Evolutionary conservation across 2,888 invertebrate genomes (phyloP), one percentile per base, ranked within the genome.

Genomic region (Arenicola marina): DNA sequence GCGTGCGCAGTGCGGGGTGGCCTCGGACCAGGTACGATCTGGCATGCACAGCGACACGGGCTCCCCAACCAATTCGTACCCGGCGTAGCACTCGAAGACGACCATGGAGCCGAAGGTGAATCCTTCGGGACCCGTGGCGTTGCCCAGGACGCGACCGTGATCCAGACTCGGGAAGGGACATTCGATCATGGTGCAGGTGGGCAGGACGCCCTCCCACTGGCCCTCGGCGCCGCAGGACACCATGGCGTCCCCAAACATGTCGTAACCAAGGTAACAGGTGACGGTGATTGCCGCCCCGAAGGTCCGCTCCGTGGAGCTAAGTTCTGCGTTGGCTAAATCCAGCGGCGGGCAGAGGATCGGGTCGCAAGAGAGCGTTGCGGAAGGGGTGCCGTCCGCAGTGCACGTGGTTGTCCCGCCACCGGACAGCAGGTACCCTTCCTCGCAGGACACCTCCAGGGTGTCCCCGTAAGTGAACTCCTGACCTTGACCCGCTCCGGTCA

Each of bases 1-100:
- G 54, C 69, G 68, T 24, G 68, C 67, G 69, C 83, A 81, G 4
- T 59, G 60, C 2, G 82, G 78, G 24, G 72, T 62, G 2, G 66
- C 62, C 21, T 63, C 68, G 4, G 74, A 76, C 83, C 83, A 83
- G 21, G 61, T 60, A 24, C 31, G 26, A 21, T 64, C 48, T 2
- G 56, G 53, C 53, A 44, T 33, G 31, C 63, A 63, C 4, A 44
- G 46, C 0, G 48, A 1, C 29, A 48, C 28, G 4, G 28, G 7
- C 3, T 15, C 26, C n/a, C 62, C 62, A n/a, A 48, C 21, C 24
- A 59, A 26, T 28, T 24, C 7, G 44, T 60, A 66, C 4, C 66
- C 66, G 2, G 31, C 28, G 11, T 43, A 26, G 33, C 69, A 69
- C 18, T 44, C 28, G 51, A 59, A 57, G 24, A 3, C 45, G 29